Conservation (phyloP, 2,888 invertebrate species). For the Coenonympha glycerion region DNA sequence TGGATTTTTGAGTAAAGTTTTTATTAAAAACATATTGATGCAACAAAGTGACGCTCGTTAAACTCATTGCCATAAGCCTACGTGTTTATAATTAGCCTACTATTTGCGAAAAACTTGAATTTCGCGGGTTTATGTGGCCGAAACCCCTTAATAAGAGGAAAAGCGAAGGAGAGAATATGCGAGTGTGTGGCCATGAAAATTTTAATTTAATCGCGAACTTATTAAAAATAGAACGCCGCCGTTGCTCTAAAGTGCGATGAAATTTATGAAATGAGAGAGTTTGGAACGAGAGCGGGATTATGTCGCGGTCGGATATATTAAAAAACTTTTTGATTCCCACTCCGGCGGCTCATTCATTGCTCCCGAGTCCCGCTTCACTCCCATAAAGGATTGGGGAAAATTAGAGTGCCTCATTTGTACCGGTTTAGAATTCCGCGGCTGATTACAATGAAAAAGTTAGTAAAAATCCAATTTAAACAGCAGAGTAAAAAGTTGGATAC, state of each 20-base stretch:
- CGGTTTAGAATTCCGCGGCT: not conserved
- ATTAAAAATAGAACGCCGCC: not conserved
- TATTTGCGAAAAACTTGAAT: no score
- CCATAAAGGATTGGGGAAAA: constrained; percentile 7
- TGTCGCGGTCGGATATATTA: constrained; percentile 18
- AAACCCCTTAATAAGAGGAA: no score
- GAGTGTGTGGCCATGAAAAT: no score
- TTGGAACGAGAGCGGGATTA: constrained; percentile 12
- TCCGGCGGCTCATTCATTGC: constrained; percentile 4
- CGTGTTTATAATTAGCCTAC: no score
- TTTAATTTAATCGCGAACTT: no score
- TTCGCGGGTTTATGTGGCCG: no score
- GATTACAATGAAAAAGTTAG: not conserved
- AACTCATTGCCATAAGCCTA: no score
- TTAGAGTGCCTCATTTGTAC: constrained; percentile 6
- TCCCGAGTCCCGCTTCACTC: constrained; percentile 5
- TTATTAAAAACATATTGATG: no score
- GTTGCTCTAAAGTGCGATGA: not conserved
- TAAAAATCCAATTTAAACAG: not conserved
- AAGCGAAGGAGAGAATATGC: no score
- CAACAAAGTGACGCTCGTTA: no score
- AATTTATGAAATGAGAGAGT: constrained; percentile 4
- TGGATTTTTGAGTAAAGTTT: no score
- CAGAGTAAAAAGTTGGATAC: not conserved
- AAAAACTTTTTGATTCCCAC: constrained; percentile 21